Conservation (phyloP, 2,888 invertebrate species). For the Anagyrus pseudococci region DNA sequence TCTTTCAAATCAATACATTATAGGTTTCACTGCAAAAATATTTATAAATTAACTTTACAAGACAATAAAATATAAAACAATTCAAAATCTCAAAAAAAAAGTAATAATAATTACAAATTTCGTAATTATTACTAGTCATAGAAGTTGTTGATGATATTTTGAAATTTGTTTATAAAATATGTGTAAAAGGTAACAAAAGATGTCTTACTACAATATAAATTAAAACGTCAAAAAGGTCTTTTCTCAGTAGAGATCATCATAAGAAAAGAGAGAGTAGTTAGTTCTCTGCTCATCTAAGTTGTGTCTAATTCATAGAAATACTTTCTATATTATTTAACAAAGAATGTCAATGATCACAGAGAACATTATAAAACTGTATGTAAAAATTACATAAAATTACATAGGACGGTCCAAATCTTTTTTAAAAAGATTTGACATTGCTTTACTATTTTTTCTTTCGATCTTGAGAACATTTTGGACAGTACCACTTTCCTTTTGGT, state of each 20-base stretch:
- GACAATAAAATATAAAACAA: conserved; percentile 42
- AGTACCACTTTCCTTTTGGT: conserved; percentile 92
- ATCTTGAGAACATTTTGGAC: conserved; percentile 70
- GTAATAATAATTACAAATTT: conserved; percentile 30
- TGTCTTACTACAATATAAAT: conserved; percentile 26
- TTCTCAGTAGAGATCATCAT: conserved; percentile 33
- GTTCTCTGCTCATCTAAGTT: conserved; percentile 6
- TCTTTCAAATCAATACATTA: conserved; percentile 14
- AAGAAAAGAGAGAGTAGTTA: conserved; percentile 20
- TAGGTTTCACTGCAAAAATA: conserved; percentile 27
- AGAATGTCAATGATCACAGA: conserved; percentile 27
- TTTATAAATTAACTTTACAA: conserved; percentile 34
- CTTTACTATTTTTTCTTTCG: conserved; percentile 62
- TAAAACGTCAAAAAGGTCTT: conserved; percentile 21
- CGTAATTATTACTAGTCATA: conserved; percentile 28
- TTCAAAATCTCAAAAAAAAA: conserved; percentile 38
- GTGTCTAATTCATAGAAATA: conserved; percentile 29
- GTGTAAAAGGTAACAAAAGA: conserved; percentile 33
- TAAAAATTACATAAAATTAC: conserved; percentile 13
- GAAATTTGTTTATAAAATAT: conserved; percentile 33
- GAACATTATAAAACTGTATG: conserved; percentile 17
- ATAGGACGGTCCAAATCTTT: conserved; percentile 30
- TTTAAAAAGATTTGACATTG: conserved; percentile 22
- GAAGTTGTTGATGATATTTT: conserved; percentile 23
- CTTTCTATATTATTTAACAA: conserved; percentile 27